Evolutionary conservation across 2,888 invertebrate genomes (phyloP).

Genomic region (Acrobasis repandana): DNA sequence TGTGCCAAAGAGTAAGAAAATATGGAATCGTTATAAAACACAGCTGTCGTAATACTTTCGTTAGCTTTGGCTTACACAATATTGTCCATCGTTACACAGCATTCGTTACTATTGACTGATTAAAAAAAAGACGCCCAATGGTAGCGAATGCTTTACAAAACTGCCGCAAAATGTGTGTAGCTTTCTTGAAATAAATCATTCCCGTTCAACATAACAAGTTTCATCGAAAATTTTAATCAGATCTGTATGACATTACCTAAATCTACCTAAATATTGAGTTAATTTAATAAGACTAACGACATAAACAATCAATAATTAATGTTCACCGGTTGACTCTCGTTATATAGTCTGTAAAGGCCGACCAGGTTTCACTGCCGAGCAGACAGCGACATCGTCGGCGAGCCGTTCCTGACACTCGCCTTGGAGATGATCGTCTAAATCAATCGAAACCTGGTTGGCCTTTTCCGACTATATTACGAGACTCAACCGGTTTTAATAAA

Average conservation of each 20-base stretch:
- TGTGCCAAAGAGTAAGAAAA: slow-evolving; percentile 38
- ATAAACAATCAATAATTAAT: too few relatives aligned
- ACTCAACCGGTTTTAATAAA: too few relatives aligned
- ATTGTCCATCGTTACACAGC: slow-evolving; percentile 47
- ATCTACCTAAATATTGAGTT: too few relatives aligned
- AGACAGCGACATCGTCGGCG: too few relatives aligned
- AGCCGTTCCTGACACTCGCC: too few relatives aligned
- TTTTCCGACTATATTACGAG: too few relatives aligned
- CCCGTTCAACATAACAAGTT: background rate
- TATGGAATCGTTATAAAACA: slow-evolving; percentile 49
- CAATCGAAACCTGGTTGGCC: too few relatives aligned
- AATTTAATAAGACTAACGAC: too few relatives aligned
- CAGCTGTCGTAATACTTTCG: slow-evolving; percentile 67
- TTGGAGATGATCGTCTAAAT: too few relatives aligned
- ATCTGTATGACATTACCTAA: background rate
- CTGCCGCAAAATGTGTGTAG: slow-evolving; percentile 33
- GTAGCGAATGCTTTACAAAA: slow-evolving; percentile 42
- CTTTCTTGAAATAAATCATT: background rate
- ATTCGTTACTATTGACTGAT: slow-evolving; percentile 37
- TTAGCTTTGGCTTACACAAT: slow-evolving; percentile 67
- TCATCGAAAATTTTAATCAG: background rate
- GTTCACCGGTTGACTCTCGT: too few relatives aligned
- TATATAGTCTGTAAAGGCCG: too few relatives aligned
- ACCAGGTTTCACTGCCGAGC: too few relatives aligned
- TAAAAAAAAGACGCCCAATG: slow-evolving; percentile 32